A percentile compares a stretch with the other conserved stretches of the same genome.
phyloP scores from a whole-genome alignment of 2,113 vertebrate species.

The Jaculus jaculus region DNA sequence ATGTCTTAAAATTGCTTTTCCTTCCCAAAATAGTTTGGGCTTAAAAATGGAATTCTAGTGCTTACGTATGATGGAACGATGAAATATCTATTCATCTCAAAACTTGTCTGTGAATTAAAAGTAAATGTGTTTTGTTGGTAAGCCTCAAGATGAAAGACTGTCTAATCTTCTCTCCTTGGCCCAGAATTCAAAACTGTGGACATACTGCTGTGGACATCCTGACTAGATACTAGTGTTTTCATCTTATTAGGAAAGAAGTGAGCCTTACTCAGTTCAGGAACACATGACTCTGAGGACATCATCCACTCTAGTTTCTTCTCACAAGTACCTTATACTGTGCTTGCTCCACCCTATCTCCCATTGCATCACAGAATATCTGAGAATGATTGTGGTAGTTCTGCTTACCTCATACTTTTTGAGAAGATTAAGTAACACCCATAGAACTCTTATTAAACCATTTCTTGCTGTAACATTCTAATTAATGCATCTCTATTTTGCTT shows the following conservation, averaged over 20 bases:
- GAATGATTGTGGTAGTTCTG: not conserved
- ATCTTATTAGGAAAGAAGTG: not conserved
- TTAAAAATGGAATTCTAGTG: slow-evolving; percentile 32
- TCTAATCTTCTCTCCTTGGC: not conserved
- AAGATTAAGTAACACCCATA: not conserved
- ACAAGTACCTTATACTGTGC: rapidly evolving
- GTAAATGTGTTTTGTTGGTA: not conserved
- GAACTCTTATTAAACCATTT: not conserved
- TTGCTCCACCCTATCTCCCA: not conserved
- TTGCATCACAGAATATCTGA: not conserved
- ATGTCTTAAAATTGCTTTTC: slow-evolving; percentile 48
- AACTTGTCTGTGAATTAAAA: not conserved
- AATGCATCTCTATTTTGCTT: not conserved
- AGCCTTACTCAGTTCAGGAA: not conserved
- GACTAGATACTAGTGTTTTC: not conserved
- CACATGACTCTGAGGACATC: not conserved
- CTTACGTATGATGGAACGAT: not conserved
- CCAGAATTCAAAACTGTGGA: not conserved
- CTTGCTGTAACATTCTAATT: not conserved
- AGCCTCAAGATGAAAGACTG: not conserved
- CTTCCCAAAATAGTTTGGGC: slow-evolving; percentile 34
- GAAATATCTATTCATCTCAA: not conserved
- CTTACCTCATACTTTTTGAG: not conserved
- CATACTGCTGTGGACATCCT: not conserved
- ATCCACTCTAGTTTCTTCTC: not conserved